phyloP scores from a whole-genome alignment of 2,113 vertebrate genomes.

The Charina bottae region DNA sequence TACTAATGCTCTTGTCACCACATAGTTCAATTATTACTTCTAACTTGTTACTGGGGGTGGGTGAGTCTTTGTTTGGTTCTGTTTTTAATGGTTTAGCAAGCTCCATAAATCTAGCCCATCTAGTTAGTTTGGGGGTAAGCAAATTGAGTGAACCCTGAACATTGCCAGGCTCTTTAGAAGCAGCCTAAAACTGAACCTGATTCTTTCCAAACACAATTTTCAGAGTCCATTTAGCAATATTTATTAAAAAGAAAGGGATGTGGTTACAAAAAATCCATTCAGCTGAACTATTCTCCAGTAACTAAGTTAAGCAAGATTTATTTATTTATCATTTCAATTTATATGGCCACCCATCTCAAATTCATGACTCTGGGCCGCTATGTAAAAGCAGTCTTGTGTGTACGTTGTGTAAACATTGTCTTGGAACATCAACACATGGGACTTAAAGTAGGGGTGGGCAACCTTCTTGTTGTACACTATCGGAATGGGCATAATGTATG shows the following conservation, averaged over 20 bases:
- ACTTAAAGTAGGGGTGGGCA: neutral
- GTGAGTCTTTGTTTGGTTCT: neutral
- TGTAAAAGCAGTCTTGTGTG: neutral
- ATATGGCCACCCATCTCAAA: neutral
- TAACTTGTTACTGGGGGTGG: neutral
- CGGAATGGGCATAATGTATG: neutral
- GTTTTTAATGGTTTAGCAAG: neutral
- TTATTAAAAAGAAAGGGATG: neutral
- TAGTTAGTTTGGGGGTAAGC: neutral
- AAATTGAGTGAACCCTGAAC: neutral
- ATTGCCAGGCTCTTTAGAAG: neutral
- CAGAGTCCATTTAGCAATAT: neutral
- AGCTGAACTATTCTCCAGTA: neutral
- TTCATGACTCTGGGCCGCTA: neutral
- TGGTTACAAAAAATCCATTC: neutral
- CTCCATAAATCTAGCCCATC: neutral
- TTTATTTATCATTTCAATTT: neutral
- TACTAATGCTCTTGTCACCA: neutral
- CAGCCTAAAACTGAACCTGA: neutral
- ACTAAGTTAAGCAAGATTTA: neutral
- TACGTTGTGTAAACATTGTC: neutral
- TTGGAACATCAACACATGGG: neutral
- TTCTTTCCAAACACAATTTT: neutral
- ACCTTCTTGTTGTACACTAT: neutral
- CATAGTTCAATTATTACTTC: neutral